phyloP scores from a whole-genome alignment of 2,888 invertebrate species.

The Rhodophaea formosa region DNA sequence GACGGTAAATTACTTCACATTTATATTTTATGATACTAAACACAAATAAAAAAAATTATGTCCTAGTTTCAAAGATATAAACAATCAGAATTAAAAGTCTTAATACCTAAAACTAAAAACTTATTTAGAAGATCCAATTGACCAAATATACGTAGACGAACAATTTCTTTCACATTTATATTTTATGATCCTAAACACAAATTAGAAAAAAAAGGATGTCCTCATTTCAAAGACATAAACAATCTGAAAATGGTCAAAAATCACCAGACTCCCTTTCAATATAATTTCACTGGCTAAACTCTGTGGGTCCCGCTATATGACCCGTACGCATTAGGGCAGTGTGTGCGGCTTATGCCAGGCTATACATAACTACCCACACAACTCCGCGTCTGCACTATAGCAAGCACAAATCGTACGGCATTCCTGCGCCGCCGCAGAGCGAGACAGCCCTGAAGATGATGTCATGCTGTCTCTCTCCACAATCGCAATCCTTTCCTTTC shows the following conservation, averaged over 20 bases:
- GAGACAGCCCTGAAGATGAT: slow-evolving; percentile 54
- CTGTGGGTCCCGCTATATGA: slow-evolving; percentile 78
- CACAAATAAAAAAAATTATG: neutral
- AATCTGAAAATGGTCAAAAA: slow-evolving; percentile 64
- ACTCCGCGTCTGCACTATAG: slow-evolving; percentile 63
- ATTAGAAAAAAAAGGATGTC: neutral
- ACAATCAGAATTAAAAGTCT: slow-evolving; percentile 10
- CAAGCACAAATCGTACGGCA: slow-evolving; percentile 79
- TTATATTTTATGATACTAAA: neutral
- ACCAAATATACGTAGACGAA: too few species aligned
- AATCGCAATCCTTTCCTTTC: slow-evolving; percentile 80
- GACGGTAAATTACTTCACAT: too few species aligned
- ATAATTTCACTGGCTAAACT: slow-evolving; percentile 81
- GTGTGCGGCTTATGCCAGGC: slow-evolving; percentile 65
- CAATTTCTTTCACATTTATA: neutral
- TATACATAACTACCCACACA: slow-evolving; percentile 61
- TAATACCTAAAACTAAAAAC: too few species aligned
- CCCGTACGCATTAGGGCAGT: slow-evolving; percentile 81
- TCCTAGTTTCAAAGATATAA: slow-evolving; percentile 11
- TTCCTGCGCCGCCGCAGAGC: slow-evolving; percentile 69
- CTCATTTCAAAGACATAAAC: slow-evolving; percentile 12
- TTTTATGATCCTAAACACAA: neutral
- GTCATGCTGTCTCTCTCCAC: slow-evolving; percentile 57
- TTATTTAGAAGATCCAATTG: too few species aligned
- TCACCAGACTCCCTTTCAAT: slow-evolving; percentile 79